Evolutionary conservation across 2,113 vertebrate genomes (phyloP).

Genomic region (Corythornis cristatus): DNA sequence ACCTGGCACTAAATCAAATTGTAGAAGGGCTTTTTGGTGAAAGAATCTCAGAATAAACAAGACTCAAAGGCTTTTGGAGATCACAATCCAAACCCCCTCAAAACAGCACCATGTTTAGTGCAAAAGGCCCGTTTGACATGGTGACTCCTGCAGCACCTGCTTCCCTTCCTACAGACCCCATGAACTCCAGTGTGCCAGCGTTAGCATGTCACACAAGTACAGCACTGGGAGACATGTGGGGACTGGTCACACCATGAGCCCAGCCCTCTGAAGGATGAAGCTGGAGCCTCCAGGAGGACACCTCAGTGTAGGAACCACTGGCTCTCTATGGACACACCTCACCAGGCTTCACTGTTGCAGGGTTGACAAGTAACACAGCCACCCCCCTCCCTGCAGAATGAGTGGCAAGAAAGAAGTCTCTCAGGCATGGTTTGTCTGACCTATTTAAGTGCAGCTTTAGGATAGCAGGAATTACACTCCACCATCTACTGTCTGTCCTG

Average conservation of each 20-base stretch:
- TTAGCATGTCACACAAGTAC: not conserved
- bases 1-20: not conserved
- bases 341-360: not conserved
- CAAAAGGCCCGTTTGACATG: not conserved
- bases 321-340: not conserved
- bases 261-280: not conserved
- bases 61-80: not conserved
- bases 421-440: not conserved
- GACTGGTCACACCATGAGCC: not conserved
- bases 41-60: not conserved
- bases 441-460: not conserved
- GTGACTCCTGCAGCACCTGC: not conserved
- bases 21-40: not conserved
- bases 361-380: not conserved
- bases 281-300: accelerated
- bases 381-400: not conserved
- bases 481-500: not conserved
- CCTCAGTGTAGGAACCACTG: not conserved
- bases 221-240: not conserved
- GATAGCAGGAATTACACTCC: not conserved
- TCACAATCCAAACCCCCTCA: not conserved
- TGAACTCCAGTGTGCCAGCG: not conserved
- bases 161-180: accelerated
- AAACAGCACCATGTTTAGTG: not conserved
- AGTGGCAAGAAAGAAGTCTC: not conserved